Conservation (phyloP, 2,888 invertebrate genomes). For the Lamellibrachia satsuma region DNA sequence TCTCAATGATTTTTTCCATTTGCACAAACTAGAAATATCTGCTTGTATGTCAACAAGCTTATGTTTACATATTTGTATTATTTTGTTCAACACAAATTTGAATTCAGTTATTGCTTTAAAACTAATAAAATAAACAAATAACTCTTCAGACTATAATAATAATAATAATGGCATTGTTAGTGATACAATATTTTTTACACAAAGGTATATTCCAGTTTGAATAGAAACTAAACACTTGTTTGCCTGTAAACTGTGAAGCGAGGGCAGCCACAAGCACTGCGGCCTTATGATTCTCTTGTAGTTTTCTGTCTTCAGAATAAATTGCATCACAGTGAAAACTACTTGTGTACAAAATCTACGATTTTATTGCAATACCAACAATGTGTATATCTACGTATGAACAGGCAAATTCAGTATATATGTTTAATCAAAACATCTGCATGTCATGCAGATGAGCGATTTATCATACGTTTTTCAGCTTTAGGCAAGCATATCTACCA, state of each 20-base stretch:
- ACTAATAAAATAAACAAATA: too few relatives aligned
- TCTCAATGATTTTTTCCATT: too few relatives aligned
- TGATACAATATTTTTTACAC: background rate
- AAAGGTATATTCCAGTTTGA: too few relatives aligned
- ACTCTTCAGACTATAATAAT: background rate
- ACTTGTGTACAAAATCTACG: conserved; percentile 12
- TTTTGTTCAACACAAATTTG: too few relatives aligned
- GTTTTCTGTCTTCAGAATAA: background rate
- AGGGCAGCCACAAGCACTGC: too few relatives aligned
- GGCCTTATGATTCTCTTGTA: too few relatives aligned
- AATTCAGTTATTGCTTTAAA: too few relatives aligned
- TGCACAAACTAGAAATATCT: too few relatives aligned
- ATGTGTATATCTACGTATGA: background rate
- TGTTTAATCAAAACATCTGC: background rate
- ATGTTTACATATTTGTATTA: too few relatives aligned
- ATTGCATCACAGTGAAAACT: background rate
- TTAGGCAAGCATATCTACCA: conserved; percentile 1
- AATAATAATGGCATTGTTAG: background rate
- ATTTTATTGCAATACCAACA: conserved; percentile 17
- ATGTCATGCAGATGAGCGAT: background rate
- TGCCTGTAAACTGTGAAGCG: too few relatives aligned
- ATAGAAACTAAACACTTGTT: too few relatives aligned
- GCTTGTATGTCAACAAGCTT: too few relatives aligned
- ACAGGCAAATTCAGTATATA: background rate
- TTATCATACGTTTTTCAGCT: background rate